A percentile compares a stretch with the other conserved stretches of the same genome.
phyloP scores from a whole-genome alignment of 2,113 vertebrate genomes.

The Manacus vitellinus region DNA sequence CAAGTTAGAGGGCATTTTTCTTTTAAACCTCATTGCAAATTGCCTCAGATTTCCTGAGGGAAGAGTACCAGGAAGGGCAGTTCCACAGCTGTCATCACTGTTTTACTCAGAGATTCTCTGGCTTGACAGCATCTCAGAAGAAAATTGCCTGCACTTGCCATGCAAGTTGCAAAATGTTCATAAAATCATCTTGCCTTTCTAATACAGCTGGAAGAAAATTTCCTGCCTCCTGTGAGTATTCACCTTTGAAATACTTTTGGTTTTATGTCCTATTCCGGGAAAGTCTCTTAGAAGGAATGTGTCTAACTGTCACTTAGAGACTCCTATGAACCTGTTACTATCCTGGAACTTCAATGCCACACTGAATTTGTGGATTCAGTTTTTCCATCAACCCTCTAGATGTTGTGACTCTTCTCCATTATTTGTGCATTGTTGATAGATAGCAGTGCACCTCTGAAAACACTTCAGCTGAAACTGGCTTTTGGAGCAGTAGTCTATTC shows the following conservation, averaged over 20 bases:
- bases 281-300: neutral
- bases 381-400: neutral
- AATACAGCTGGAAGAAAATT: neutral
- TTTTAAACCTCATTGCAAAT: neutral
- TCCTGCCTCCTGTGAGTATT: neutral
- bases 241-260: neutral
- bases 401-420: neutral
- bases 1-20: neutral
- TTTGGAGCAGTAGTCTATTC: neutral
- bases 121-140: neutral
- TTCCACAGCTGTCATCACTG: neutral
- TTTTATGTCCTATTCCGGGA: neutral
- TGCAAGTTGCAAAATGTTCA: neutral
- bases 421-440: neutral
- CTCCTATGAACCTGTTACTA: neutral
- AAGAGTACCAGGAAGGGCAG: neutral
- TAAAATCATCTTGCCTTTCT: neutral
- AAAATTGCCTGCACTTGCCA: neutral
- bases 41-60: constrained; percentile 1
- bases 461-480: neutral
- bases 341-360: neutral
- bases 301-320: neutral
- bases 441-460: neutral
- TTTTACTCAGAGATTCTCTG: neutral
- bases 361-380: neutral